Conservation (phyloP, 2,113 vertebrate species). For the Puffinus mauretanicus region DNA sequence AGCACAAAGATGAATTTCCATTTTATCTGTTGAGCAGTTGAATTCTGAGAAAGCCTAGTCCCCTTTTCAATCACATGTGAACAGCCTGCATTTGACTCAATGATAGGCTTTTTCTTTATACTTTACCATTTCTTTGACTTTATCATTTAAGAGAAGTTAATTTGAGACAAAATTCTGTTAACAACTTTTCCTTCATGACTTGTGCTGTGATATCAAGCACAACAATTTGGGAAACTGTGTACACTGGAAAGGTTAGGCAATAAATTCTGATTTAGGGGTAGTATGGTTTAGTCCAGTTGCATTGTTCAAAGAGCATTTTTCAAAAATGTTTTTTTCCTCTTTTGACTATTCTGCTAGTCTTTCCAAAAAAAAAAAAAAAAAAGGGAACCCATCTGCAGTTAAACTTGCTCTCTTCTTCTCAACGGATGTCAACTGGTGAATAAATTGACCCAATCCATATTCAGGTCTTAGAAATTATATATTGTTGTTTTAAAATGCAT, state of each 20-base stretch:
- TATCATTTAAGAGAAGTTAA: not conserved
- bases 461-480: not conserved
- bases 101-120: not conserved
- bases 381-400: not conserved
- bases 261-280: not conserved
- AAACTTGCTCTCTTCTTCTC: not conserved
- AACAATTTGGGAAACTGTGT: not conserved
- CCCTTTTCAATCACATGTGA: not conserved
- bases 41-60: not conserved
- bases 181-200: not conserved
- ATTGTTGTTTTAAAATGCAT: not conserved
- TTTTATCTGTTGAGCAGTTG: not conserved
- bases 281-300: not conserved
- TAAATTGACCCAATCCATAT: not conserved
- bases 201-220: not conserved
- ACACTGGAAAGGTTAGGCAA: not conserved
- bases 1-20: not conserved
- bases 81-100: not conserved
- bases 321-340: not conserved
- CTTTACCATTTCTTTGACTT: not conserved
- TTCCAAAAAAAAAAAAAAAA: not conserved
- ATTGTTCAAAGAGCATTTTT: not conserved
- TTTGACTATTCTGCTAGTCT: not conserved
- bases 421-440: not conserved
- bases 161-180: not conserved